Evolutionary conservation across 64 coral and sea anemone species (phyloP).

Genomic region (Porites lutea): DNA sequence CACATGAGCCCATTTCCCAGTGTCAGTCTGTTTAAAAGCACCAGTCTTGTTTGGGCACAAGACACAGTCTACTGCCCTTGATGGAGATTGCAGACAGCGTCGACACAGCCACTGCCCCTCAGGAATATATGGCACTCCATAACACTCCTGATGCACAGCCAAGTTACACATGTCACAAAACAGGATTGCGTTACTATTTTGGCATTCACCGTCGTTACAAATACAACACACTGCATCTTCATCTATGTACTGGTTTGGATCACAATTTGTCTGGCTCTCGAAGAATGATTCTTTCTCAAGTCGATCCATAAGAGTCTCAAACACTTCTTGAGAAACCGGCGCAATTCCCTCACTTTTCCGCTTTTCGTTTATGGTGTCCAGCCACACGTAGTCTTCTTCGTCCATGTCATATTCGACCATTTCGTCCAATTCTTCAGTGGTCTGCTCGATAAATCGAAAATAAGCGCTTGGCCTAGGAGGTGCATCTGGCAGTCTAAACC

Average conservation of each 20-base stretch:
- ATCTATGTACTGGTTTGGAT: slow-evolving; percentile 99
- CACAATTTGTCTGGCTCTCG: slow-evolving; percentile 95
- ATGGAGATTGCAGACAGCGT: slow-evolving; percentile 97
- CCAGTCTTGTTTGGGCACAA: slow-evolving; percentile 99
- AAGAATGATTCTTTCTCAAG: slow-evolving; percentile 98
- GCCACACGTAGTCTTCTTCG: slow-evolving; percentile 95
- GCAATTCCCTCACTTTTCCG: slow-evolving; percentile 90
- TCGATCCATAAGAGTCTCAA: slow-evolving; percentile 98
- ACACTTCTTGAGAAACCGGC: slow-evolving; percentile 98
- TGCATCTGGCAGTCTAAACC: slow-evolving; percentile 90
- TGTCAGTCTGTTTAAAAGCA: slow-evolving; percentile 98
- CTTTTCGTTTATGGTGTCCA: slow-evolving; percentile 94
- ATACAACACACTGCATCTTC: slow-evolving; percentile 99
- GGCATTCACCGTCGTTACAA: slow-evolving; percentile 98
- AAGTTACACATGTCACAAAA: slow-evolving; percentile 99
- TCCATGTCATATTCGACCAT: slow-evolving; percentile 98
- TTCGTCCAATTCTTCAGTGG: slow-evolving; percentile 96
- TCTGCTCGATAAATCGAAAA: slow-evolving; percentile 99
- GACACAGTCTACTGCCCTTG: slow-evolving; percentile 94
- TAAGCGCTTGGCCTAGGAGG: slow-evolving; percentile 90
- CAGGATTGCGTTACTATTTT: slow-evolving; percentile 97
- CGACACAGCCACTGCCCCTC: slow-evolving; percentile 99
- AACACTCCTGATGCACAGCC: slow-evolving; percentile 99
- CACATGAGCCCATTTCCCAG: slow-evolving; percentile 96
- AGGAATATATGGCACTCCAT: slow-evolving; percentile 98